Evolutionary conservation across 2,113 vertebrate species (phyloP).

Genomic region (Eurypyga helias): DNA sequence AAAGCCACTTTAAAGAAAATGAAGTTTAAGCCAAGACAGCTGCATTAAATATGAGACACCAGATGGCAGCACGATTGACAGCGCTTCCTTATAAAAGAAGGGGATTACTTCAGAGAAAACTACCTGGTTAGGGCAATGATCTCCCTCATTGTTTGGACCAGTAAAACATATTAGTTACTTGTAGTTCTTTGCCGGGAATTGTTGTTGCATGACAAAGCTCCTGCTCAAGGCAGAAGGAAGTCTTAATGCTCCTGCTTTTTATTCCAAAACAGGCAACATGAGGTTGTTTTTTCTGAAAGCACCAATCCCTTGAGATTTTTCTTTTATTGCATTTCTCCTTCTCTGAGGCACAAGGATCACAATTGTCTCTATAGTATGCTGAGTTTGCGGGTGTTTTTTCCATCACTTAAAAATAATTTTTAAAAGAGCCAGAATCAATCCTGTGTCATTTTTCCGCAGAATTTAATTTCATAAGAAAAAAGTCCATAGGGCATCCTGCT

Average conservation of each 20-base stretch:
- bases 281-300: background rate
- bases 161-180: background rate
- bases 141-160: background rate
- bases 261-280: background rate
- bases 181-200: background rate
- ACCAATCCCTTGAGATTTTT: background rate
- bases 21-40: background rate
- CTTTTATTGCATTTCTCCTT: background rate
- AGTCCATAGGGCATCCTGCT: rapidly evolving
- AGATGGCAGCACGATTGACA: background rate
- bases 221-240: background rate
- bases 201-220: background rate
- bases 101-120: no score
- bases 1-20: background rate
- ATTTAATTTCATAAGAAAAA: background rate
- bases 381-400: background rate
- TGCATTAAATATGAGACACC: background rate
- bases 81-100: no score
- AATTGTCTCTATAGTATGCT: background rate
- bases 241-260: background rate
- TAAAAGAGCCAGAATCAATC: background rate
- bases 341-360: background rate
- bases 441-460: rapidly evolving
- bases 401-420: background rate
- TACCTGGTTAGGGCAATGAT: background rate